phyloP scores from a whole-genome alignment of 2,113 vertebrate genomes.

The Myanophis thanlyinensis region DNA sequence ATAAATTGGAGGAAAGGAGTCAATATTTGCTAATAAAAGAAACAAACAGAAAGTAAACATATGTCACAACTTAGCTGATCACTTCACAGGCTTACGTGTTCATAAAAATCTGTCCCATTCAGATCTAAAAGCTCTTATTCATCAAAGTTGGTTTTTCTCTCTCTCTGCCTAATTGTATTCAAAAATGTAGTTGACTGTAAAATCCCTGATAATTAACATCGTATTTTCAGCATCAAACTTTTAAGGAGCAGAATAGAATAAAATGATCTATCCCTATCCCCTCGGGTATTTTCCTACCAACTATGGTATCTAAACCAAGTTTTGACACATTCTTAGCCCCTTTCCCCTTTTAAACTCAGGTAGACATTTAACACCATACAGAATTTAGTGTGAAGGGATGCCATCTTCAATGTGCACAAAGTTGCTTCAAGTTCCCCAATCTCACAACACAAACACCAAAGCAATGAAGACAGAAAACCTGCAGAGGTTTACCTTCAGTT shows the following conservation, averaged over 20 bases:
- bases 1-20: background rate
- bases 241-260: slow-evolving; percentile 4
- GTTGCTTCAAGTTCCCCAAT: background rate
- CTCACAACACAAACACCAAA: background rate
- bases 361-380: slow-evolving; percentile 25
- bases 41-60: background rate
- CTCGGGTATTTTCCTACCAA: background rate
- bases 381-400: slow-evolving; percentile 11
- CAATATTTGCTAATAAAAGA: background rate
- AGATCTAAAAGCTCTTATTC: background rate
- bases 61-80: background rate
- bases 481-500: background rate
- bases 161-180: background rate
- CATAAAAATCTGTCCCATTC: background rate
- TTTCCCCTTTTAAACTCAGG: slow-evolving; percentile 45
- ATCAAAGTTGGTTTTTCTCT: background rate
- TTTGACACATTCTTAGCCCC: slow-evolving; percentile 13
- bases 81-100: background rate
- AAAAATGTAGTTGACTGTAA: background rate
- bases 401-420: background rate
- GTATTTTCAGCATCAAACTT: background rate
- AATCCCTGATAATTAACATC: background rate
- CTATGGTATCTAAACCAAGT: slow-evolving; percentile 18
- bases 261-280: background rate
- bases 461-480: background rate